Base-by-base conservation (phyloP, 2,113 vertebrate species). In the Ascaphus truei region DNA sequence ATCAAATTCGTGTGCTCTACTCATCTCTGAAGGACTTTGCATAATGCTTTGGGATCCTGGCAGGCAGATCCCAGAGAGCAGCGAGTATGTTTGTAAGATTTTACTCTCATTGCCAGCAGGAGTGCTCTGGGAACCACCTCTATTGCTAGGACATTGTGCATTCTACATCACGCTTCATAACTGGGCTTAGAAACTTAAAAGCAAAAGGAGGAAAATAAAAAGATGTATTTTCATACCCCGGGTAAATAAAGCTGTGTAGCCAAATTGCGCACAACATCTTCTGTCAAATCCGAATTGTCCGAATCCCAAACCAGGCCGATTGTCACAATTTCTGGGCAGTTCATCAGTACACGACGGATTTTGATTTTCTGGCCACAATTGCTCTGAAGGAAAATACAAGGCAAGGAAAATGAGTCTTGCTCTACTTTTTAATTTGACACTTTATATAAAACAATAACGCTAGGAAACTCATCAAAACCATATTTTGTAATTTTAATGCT, bases 261-360 rank as follows among this genome's bases (percentile, higher is more conserved):
- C 30, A 98, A 83, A 10, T 91, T 94, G 53, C 92, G 84, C 60
- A 96, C 90, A 39, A 98, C 93, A 25, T 98, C 95, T 73, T 96
- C 93, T 0, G 92, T 96, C 71, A 95, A 86, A 74, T 98, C 95
- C 0, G 96, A 98, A 81, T 98, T 93, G 10, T 98, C 96, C 0
- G 96, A 91, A 80, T 98, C 96, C 96, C 96, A 98, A 25, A 98
- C 95, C 26, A 98, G 88, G 41, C 96, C 96, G 0, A 98, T 94
- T 8, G 96, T 98, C 4, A 98, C 95, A 11, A 98, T 96, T 86
- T 98, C 93, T 0, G 96, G 96, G 57, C 92, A 96, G 77, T 98
- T 98, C 96, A 98, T 98, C 52, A 98, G 90, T 76, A 98, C 96
- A 20, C 91, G 92, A n/a, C 95, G 91, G 45, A 98, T 95, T 84